Evolutionary conservation across 2,888 invertebrate genomes (phyloP).

Genomic region (Watsonalla cultraria): DNA sequence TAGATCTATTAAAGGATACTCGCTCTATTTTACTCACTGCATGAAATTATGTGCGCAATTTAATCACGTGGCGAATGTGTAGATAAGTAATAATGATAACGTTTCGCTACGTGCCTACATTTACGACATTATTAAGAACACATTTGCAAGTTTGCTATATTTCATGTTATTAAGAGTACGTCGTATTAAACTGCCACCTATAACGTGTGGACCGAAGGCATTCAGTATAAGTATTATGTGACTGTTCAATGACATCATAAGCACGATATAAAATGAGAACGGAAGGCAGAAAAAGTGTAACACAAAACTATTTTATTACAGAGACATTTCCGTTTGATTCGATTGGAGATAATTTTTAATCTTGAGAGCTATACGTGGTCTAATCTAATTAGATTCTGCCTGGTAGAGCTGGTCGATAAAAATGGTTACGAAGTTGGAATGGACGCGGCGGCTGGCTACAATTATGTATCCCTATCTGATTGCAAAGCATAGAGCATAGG

Average conservation of each 20-base stretch:
- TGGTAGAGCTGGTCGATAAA: slow-evolving; percentile 47
- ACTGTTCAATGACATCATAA: slow-evolving; percentile 44
- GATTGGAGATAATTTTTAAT: slow-evolving; percentile 55
- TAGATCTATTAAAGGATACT: slow-evolving; percentile 49
- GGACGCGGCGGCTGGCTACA: slow-evolving; percentile 35
- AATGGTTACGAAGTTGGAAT: slow-evolving; percentile 46
- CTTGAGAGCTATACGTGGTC: slow-evolving; percentile 38
- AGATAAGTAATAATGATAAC: not conserved
- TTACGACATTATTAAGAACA: not conserved
- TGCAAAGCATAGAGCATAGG: slow-evolving; percentile 30
- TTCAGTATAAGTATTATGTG: slow-evolving; percentile 14
- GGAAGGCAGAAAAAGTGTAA: slow-evolving; percentile 53
- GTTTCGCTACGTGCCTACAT: not conserved
- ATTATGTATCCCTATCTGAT: slow-evolving; percentile 44
- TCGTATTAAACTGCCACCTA: slow-evolving; percentile 10
- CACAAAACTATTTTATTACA: slow-evolving; percentile 59
- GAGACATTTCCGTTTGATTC: slow-evolving; percentile 56
- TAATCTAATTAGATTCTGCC: slow-evolving; percentile 61
- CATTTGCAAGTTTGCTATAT: not conserved
- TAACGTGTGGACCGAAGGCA: slow-evolving; percentile 7
- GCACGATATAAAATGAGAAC: slow-evolving; percentile 50
- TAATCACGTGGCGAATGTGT: slow-evolving; percentile 10
- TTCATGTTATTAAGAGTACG: not conserved
- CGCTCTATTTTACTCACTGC: slow-evolving; percentile 15
- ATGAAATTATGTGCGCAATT: slow-evolving; percentile 23